phyloP scores from a whole-genome alignment of 2,797 vertebrate species.

The Pseudocheirus occidentalis region DNA sequence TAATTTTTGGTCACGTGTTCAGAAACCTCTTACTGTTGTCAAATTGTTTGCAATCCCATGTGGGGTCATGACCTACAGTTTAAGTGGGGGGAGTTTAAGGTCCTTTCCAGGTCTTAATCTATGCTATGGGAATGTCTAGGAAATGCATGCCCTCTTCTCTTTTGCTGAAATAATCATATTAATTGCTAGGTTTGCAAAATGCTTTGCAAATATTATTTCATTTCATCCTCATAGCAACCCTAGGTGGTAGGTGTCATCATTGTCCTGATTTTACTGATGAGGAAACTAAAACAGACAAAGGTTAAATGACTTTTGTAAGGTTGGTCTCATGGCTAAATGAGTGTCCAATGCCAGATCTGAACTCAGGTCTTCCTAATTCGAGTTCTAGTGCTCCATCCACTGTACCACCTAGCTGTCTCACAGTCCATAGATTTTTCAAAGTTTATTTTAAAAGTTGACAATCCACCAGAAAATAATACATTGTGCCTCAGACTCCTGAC shows the following conservation, averaged over 20 bases:
- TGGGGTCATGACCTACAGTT: too few relatives aligned
- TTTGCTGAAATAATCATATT: background rate
- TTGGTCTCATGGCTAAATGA: background rate
- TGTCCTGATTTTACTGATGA: background rate
- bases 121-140: background rate
- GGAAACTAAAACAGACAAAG: background rate
- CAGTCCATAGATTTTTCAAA: background rate
- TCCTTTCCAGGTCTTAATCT: background rate
- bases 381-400: background rate
- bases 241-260: background rate
- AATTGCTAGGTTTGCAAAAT: background rate
- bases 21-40: too few relatives aligned
- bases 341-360: background rate
- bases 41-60: too few relatives aligned
- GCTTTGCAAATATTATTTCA: background rate
- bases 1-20: too few relatives aligned
- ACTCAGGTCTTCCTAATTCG: background rate
- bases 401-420: background rate
- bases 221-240: background rate
- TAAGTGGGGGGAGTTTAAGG: background rate
- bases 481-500: constrained; percentile 45
- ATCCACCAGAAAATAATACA: constrained; percentile 49
- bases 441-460: background rate
- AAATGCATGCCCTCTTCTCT: background rate
- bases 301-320: background rate